phyloP scores from a whole-genome alignment of 1,140 invertebrate genomes.

The Drosophila erecta region DNA sequence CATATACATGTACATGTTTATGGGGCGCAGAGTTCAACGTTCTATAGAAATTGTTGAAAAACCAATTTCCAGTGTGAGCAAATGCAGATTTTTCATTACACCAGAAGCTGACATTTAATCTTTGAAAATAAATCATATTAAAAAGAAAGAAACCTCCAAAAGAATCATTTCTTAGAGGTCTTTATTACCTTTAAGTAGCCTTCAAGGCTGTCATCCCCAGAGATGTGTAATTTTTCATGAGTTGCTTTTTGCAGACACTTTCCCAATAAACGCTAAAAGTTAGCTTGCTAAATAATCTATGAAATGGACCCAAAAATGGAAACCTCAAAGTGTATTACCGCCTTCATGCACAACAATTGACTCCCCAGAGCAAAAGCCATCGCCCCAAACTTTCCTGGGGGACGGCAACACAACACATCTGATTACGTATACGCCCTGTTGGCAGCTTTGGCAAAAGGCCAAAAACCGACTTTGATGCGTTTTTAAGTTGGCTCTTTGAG shows the following conservation, averaged over 20 bases:
- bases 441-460: conserved; percentile 59
- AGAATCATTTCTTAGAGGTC: neutral
- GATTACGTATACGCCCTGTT: conserved; percentile 68
- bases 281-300: conserved; percentile 13
- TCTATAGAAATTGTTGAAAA: conserved; percentile 44
- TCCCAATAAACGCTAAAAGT: conserved; percentile 25
- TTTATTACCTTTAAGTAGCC: neutral
- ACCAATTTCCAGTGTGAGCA: conserved; percentile 38
- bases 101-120: neutral
- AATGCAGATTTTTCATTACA: neutral
- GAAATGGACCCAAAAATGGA: conserved; percentile 9
- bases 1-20: conserved; percentile 27
- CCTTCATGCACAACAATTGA: conserved; percentile 24
- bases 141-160: neutral
- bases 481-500: conserved; percentile 62
- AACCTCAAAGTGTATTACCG: conserved; percentile 12
- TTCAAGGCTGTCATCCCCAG: neutral
- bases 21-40: conserved; percentile 71
- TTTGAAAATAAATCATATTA: neutral
- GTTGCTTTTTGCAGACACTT: conserved; percentile 9
- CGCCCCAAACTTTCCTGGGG: conserved; percentile 37
- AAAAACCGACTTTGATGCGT: conserved; percentile 70
- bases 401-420: conserved; percentile 35
- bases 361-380: conserved; percentile 29
- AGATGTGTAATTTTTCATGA: conserved; percentile 4